Conservation (phyloP, 2,888 invertebrate genomes). For the Alviniconcha strummeri region DNA sequence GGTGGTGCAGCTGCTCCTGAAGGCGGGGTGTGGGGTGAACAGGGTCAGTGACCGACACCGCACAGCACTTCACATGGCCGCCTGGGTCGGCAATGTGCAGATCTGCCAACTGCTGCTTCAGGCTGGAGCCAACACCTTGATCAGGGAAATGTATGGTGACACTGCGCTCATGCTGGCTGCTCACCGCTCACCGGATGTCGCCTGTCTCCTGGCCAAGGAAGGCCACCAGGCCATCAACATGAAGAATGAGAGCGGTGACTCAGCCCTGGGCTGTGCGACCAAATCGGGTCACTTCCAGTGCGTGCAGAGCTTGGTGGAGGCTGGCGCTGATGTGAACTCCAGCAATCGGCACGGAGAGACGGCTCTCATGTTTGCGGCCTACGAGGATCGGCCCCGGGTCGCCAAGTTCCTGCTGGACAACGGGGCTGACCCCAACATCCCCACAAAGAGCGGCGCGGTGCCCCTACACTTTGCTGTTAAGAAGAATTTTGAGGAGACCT, state of each 20-base stretch:
- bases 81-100: constrained; percentile 28
- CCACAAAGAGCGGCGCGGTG: constrained; percentile 27
- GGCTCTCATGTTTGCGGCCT: constrained; percentile 32
- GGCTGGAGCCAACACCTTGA: constrained; percentile 28
- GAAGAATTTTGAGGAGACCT: constrained; percentile 19
- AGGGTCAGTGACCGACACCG: constrained; percentile 27
- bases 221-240: constrained; percentile 23
- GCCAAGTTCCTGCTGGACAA: constrained; percentile 18
- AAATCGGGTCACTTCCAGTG: constrained; percentile 33
- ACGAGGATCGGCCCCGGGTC: constrained; percentile 12
- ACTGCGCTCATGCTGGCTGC: constrained; percentile 40
- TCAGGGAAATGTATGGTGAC: constrained; percentile 39
- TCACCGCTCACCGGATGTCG: constrained; percentile 27
- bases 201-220: constrained; percentile 10
- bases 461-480: constrained; percentile 26
- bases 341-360: constrained; percentile 33
- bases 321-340: constrained; percentile 24
- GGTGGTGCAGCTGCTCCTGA: constrained; percentile 22
- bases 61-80: constrained; percentile 32
- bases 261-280: constrained; percentile 35
- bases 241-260: constrained; percentile 36
- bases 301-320: constrained; percentile 29
- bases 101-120: constrained; percentile 22
- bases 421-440: constrained; percentile 20
- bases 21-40: constrained; percentile 28